Conservation (phyloP, 2,888 invertebrate genomes). For the Acanthosoma haemorrhoidale region DNA sequence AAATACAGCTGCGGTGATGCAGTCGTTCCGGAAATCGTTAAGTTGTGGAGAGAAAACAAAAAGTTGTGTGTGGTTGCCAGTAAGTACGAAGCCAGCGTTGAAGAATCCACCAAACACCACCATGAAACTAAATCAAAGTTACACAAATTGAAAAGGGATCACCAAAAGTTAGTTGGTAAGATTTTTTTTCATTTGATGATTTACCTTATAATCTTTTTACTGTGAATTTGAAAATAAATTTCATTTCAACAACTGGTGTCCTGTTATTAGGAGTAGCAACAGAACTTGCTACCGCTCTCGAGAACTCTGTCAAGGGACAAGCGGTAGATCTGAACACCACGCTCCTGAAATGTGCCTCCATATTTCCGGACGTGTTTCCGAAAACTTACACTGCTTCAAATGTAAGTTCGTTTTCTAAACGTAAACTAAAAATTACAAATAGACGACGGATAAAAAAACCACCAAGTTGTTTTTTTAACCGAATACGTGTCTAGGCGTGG, state of each 20-base stretch:
- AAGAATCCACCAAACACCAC: conserved; percentile 44
- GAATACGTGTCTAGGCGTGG: too few species aligned
- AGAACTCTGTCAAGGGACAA: conserved; percentile 54
- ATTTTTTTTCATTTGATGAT: background rate
- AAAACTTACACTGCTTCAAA: background rate
- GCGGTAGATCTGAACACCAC: conserved; percentile 50
- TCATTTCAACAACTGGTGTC: background rate
- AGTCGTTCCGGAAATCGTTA: conserved; percentile 37
- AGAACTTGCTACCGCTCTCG: conserved; percentile 55
- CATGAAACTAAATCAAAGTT: conserved; percentile 46
- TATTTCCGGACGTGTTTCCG: conserved; percentile 52
- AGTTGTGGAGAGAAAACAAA: conserved; percentile 30
- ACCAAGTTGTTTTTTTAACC: too few species aligned
- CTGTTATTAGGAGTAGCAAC: conserved; percentile 53
- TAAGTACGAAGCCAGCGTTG: conserved; percentile 24
- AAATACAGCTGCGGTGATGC: conserved; percentile 38
- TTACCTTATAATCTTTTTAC: background rate
- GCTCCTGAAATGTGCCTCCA: conserved; percentile 49
- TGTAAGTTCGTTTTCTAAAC: background rate
- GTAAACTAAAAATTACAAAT: too few species aligned
- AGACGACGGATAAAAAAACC: too few species aligned
- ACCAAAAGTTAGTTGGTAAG: conserved; percentile 47
- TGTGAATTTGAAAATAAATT: conserved; percentile 16
- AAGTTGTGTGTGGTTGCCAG: background rate
- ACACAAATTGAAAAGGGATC: conserved; percentile 47